Conservation (phyloP, 2,797 vertebrate species). For the Botia kubotai region DNA sequence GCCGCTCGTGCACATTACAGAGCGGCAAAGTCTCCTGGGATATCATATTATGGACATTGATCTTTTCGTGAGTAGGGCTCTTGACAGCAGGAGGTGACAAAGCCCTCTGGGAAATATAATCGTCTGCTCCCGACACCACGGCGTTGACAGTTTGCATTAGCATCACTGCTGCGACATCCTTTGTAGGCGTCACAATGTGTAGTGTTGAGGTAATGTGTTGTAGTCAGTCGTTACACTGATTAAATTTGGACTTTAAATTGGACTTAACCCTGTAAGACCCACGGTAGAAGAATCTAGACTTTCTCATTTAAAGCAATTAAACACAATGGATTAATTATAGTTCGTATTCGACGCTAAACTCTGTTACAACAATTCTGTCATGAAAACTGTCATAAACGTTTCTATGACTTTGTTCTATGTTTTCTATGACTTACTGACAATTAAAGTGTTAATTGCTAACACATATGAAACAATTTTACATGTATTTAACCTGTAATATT, state of each 20-base stretch:
- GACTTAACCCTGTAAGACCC: neutral
- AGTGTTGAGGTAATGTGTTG: slow-evolving; percentile 7
- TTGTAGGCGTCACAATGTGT: slow-evolving; percentile 31
- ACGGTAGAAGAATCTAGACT: neutral
- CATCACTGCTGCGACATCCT: slow-evolving; percentile 23
- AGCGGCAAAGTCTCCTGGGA: slow-evolving; percentile 37
- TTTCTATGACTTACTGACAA: neutral
- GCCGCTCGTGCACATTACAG: slow-evolving; percentile 30
- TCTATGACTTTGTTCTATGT: no score
- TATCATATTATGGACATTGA: slow-evolving; percentile 55
- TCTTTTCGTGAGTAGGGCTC: slow-evolving; percentile 51
- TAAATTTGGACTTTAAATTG: neutral
- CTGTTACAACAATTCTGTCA: no score
- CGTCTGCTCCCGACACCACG: slow-evolving; percentile 51
- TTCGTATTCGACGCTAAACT: no score
- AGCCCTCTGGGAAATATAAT: slow-evolving; percentile 58
- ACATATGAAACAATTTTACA: neutral
- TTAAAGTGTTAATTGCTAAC: neutral
- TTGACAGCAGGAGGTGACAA: slow-evolving; percentile 59
- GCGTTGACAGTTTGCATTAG: slow-evolving; percentile 61
- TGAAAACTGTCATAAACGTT: neutral
- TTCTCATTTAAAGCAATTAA: neutral
- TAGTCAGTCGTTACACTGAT: slow-evolving; percentile 2
- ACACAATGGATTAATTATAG: neutral
- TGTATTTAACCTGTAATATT: no score